Conservation (phyloP, 2,113 vertebrate species). For the Apaloderma vittatum region DNA sequence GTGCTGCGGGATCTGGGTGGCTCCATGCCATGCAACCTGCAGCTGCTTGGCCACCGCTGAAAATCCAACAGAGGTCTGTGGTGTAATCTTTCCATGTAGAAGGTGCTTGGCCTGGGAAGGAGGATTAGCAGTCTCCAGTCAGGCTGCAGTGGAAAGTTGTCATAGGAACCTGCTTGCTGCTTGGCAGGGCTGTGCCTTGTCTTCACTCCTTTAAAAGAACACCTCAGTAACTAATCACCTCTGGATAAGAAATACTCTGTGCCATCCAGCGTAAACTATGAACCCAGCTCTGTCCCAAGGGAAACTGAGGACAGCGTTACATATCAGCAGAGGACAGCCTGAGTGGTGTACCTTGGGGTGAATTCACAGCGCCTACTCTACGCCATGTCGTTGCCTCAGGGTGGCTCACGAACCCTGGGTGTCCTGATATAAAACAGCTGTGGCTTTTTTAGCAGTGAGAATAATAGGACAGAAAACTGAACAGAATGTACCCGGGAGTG, state of each 20-base stretch:
- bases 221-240: neutral
- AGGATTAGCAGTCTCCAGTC: constrained; percentile 14
- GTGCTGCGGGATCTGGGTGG: neutral
- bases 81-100: neutral
- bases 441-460: neutral
- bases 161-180: constrained; percentile 43
- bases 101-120: constrained; percentile 9
- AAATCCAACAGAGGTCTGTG: neutral
- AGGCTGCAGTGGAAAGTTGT: constrained; percentile 59
- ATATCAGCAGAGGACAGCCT: neutral
- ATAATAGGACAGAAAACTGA: constrained; percentile 9
- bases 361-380: neutral
- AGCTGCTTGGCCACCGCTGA: neutral
- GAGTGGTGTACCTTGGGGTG: neutral
- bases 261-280: neutral
- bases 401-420: neutral
- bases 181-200: neutral
- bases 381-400: neutral
- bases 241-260: neutral
- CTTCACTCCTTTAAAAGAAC: neutral
- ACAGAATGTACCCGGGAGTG: neutral
- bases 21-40: neutral
- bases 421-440: constrained; percentile 19
- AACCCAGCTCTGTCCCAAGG: neutral
- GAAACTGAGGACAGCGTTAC: neutral